Conservation (phyloP, 2,888 invertebrate species). For the Latrodectus elegans region DNA sequence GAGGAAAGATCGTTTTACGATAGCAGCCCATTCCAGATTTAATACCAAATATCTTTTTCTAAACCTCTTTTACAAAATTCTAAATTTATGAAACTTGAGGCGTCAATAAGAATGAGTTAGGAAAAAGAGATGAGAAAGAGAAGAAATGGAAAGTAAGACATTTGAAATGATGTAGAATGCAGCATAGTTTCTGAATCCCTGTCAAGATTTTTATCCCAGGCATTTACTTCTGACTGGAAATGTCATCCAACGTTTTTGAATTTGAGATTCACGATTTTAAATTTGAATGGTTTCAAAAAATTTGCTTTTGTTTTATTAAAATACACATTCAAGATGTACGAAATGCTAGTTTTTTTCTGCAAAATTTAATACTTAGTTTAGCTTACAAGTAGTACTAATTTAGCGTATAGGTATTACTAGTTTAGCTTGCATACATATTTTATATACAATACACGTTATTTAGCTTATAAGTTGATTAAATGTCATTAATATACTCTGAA, state of each 20-base stretch:
- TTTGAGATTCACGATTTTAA: not conserved
- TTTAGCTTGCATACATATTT: no score
- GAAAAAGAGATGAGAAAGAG: not conserved
- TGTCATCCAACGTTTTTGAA: conserved; percentile 20
- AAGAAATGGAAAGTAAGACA: conserved; percentile 18
- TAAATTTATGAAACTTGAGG: conserved; percentile 9
- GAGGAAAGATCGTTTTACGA: conserved; percentile 6
- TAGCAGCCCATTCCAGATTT: not conserved
- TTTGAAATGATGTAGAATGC: conserved; percentile 16
- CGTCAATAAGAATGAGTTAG: conserved; percentile 16
- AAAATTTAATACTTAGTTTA: no score
- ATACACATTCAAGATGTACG: no score
- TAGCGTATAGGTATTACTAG: no score
- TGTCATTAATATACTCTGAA: no score
- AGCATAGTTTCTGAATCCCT: not conserved
- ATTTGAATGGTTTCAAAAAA: no score
- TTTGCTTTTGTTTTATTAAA: no score
- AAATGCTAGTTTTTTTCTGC: no score
- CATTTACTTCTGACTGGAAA: no score
- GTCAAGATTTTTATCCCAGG: conserved; percentile 5
- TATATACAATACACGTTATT: no score
- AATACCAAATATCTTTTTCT: conserved; percentile 25
- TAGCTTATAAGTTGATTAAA: no score
- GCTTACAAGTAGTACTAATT: no score
- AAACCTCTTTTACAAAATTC: conserved; percentile 14